A percentile compares a stretch with the other conserved stretches of the same genome.
Conservation (phyloP, 2,888 invertebrate genomes). For the Amitus sp. region DNA sequence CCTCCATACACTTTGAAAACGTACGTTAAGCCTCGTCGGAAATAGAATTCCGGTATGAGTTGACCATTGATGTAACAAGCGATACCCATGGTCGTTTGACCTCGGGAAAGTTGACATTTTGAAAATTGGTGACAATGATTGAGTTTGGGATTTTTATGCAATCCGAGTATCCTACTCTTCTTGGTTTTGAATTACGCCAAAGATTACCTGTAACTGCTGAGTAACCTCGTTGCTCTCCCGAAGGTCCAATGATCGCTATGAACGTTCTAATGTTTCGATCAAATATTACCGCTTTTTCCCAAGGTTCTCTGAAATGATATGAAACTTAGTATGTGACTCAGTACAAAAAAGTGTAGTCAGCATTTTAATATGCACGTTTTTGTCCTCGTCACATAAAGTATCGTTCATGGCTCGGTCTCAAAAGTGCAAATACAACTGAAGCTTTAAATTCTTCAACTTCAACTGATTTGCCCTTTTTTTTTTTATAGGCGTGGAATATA, state of each 20-base stretch:
- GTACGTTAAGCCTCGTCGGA: conserved; percentile 86
- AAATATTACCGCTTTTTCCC: conserved; percentile 68
- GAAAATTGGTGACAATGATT: too few species aligned
- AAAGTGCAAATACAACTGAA: too few species aligned
- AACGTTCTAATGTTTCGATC: conserved; percentile 78
- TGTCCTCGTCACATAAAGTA: too few species aligned
- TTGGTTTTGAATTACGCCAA: too few species aligned
- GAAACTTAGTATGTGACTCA: too few species aligned
- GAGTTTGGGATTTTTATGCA: too few species aligned
- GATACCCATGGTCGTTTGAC: conserved; percentile 76
- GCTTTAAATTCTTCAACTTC: neutral
- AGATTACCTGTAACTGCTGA: conserved; percentile 74
- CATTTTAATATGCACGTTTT: neutral
- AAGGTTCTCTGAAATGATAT: conserved; percentile 59
- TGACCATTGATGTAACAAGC: conserved; percentile 95
- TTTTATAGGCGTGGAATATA: too few species aligned
- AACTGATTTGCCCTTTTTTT: too few species aligned
- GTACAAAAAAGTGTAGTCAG: too few species aligned
- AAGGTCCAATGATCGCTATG: conserved; percentile 83
- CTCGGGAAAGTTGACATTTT: too few species aligned
- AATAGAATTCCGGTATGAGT: conserved; percentile 86
- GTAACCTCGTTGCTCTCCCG: conserved; percentile 83
- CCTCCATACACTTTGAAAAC: conserved; percentile 85
- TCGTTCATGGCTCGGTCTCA: too few species aligned
- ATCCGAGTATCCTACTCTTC: too few species aligned